Conservation (phyloP, 2,113 vertebrate genomes). For the Notarius lentiginosus region DNA sequence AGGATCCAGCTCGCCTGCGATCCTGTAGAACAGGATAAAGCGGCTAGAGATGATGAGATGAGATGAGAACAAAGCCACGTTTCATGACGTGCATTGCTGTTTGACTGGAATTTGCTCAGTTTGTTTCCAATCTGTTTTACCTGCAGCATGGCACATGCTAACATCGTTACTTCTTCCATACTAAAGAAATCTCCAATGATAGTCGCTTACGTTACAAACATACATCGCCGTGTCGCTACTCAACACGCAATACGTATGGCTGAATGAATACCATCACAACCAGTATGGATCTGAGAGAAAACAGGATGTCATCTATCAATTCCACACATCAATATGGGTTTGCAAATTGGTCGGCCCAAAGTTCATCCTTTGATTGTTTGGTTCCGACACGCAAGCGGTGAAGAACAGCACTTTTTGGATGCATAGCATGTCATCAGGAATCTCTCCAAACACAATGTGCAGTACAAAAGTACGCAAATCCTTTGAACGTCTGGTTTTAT, state of each 20-base stretch:
- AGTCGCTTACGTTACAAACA: too few relatives aligned
- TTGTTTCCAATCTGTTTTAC: too few relatives aligned
- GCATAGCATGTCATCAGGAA: neutral
- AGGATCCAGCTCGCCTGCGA: too few relatives aligned
- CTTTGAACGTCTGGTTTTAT: neutral
- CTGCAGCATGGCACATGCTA: neutral
- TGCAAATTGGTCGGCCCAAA: neutral
- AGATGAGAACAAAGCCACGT: neutral
- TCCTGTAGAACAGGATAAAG: too few relatives aligned
- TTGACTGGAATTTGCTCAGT: neutral
- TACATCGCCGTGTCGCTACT: too few relatives aligned
- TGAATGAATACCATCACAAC: too few relatives aligned
- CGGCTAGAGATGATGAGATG: too few relatives aligned
- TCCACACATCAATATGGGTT: too few relatives aligned
- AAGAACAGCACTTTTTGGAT: neutral
- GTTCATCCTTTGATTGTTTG: neutral
- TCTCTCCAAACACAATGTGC: neutral
- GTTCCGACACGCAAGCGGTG: neutral
- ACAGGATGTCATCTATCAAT: neutral
- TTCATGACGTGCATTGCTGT: neutral
- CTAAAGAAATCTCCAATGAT: too few relatives aligned
- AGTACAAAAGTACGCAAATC: neutral
- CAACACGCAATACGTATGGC: too few relatives aligned
- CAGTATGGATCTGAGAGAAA: too few relatives aligned
- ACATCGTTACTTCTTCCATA: too few relatives aligned